phyloP scores from a whole-genome alignment of 2,113 vertebrate species.

The Indicator maculatus region DNA sequence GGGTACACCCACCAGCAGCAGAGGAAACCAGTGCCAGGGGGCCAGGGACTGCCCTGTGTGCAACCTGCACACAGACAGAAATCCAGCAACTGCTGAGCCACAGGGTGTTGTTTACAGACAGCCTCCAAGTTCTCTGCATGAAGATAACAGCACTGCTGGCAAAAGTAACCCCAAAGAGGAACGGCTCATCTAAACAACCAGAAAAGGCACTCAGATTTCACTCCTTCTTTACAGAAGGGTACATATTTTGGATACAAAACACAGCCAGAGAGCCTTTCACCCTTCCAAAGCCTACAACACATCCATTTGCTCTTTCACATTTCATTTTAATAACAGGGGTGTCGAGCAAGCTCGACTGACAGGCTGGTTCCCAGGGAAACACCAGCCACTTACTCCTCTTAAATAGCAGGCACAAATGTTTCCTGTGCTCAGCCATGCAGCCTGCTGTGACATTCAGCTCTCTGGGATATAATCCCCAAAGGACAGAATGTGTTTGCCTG shows the following conservation, averaged over 20 bases:
- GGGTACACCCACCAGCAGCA: fast-evolving
- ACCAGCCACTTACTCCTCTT: conserved; percentile 51
- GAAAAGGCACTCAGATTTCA: not conserved
- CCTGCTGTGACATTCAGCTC: conserved; percentile 57
- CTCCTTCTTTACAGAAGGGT: not conserved
- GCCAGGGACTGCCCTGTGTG: not conserved
- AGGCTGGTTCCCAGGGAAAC: conserved; percentile 66
- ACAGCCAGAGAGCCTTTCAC: not conserved
- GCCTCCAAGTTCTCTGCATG: not conserved
- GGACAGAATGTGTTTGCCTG: conserved; percentile 2
- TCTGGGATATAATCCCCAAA: not conserved
- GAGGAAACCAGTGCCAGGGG: not conserved
- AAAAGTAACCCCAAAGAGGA: not conserved
- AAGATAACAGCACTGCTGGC: not conserved
- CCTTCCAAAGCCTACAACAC: not conserved
- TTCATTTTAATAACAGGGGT: conserved; percentile 44
- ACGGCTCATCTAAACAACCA: not conserved
- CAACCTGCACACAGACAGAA: not conserved
- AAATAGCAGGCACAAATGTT: conserved; percentile 45
- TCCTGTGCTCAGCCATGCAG: conserved; percentile 20
- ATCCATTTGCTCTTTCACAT: not conserved
- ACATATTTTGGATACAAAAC: not conserved
- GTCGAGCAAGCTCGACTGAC: not conserved
- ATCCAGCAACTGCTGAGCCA: not conserved
- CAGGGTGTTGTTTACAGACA: not conserved